A percentile compares a stretch with the other conserved stretches of the same genome.
phyloP scores from a whole-genome alignment of 2,113 vertebrate species.

The Chaetops frenatus region DNA sequence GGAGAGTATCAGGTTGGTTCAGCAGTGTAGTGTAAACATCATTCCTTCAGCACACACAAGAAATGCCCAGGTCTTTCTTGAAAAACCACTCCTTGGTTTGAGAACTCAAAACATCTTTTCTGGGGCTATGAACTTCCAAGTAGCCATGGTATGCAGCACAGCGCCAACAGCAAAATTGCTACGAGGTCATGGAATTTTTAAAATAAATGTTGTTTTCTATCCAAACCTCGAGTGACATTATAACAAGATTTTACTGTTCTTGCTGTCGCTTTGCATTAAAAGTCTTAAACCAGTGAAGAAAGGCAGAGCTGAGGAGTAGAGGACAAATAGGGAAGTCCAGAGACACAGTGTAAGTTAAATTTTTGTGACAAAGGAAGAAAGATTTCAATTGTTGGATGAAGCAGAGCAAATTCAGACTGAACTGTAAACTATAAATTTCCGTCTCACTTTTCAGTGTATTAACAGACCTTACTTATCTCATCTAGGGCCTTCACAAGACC shows the following conservation, averaged over 20 bases:
- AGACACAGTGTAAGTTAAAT: background rate
- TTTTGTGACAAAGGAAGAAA: background rate
- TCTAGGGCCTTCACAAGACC: background rate
- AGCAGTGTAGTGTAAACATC: background rate
- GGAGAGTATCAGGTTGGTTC: background rate
- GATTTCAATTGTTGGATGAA: background rate
- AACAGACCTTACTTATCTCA: background rate
- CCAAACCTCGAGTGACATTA: conserved; percentile 38
- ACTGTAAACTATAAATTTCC: background rate
- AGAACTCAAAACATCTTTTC: background rate
- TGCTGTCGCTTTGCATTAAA: conserved; percentile 25
- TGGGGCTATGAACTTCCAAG: background rate
- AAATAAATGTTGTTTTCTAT: conserved; percentile 32
- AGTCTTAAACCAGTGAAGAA: background rate
- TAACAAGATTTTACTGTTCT: conserved; percentile 36
- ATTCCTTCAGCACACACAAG: background rate
- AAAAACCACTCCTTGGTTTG: background rate
- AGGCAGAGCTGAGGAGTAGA: background rate
- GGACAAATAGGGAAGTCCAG: background rate
- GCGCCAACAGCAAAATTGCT: background rate
- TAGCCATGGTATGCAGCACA: background rate
- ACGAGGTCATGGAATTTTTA: background rate
- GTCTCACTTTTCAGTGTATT: background rate
- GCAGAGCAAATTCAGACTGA: background rate
- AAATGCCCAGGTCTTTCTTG: background rate